Evolutionary conservation across 2,113 vertebrate genomes (phyloP), one percentile per base, ranked within the genome.

Genomic region (Perognathus longimembris): DNA sequence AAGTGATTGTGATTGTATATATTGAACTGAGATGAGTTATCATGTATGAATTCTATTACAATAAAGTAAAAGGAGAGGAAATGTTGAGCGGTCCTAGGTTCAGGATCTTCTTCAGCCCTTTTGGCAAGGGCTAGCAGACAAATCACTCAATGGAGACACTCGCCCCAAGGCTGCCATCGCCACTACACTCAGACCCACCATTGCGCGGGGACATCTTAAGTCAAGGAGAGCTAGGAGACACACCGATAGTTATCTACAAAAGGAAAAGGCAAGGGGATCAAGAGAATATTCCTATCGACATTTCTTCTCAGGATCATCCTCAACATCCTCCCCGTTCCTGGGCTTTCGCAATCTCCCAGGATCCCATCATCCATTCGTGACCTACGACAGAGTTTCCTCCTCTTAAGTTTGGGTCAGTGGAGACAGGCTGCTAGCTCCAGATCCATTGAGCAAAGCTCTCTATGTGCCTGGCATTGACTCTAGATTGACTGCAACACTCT

Each of bases 141-240:
- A 38, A 28, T 28, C 8, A 5, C 20, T 50, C 40, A n/a, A 7
- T 18, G 26, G 36, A 21, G 57, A 24, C 0, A 8, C 12, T 9
- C 20, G 4, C 14, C 6, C 0, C 10, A 36, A 8, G 5, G 30
- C 1, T 20, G 3, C 32, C 22, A 14, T 0, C 2, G 5, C 32
- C 1, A 5, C 36, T 1, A 2, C 26, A 36, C 22, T 36, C 61
- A 20, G 4, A 32, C 20, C 9, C 7, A 7, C 26, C 61, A 2
- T 10, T 24, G 26, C 10, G 1, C 12, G 11, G 15, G 12, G n/a
- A 17, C 8, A 26, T 71, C 36, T 28, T 18, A 34, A 40, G 17
- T 14, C 10, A 10, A 17, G 45, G 30, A 11, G 5, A 30, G 28
- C 4, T 8, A 7, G 7, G 50, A 26, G 9, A 50, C 2, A 7